Percentiles rank a stretch among this genome's conserved stretches.
Evolutionary conservation across 2,113 vertebrate species (phyloP).

Genomic region (Ploceus nigricollis): DNA sequence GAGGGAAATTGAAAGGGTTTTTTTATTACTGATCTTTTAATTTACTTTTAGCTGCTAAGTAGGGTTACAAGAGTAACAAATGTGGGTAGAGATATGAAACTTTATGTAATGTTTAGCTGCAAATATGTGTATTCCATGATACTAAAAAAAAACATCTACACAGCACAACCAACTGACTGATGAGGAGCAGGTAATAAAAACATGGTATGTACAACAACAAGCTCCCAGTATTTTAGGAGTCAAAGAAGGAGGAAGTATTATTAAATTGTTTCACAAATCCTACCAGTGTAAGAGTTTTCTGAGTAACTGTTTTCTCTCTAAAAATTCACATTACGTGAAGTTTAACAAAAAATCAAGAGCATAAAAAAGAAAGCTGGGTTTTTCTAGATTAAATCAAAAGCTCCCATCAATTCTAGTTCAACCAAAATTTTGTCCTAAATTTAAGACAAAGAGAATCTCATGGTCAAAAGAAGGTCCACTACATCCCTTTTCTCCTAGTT

Average conservation of each 20-base stretch:
- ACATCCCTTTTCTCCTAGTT: background rate
- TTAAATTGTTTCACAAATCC: background rate
- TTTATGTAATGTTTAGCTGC: background rate
- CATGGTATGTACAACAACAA: background rate
- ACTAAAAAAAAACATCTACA: background rate
- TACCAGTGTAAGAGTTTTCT: background rate
- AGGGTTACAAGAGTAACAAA: background rate
- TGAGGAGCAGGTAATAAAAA: background rate
- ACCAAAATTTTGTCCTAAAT: background rate
- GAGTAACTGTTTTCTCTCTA: background rate
- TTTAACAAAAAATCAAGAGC: background rate
- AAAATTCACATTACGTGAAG: background rate
- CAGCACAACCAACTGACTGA: background rate
- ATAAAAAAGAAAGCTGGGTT: background rate
- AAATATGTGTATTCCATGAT: background rate
- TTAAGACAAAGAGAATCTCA: background rate
- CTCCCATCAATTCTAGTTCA: background rate
- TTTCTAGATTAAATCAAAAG: background rate
- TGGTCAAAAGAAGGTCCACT: background rate
- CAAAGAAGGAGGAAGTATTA: background rate
- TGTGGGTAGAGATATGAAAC: background rate
- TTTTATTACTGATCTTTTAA: background rate
- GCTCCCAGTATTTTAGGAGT: background rate
- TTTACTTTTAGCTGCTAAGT: conserved; percentile 43
- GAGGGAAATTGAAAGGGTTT: background rate